Evolutionary conservation across 2,888 invertebrate species (phyloP).

Genomic region (Pristionchus fissidentatus): DNA sequence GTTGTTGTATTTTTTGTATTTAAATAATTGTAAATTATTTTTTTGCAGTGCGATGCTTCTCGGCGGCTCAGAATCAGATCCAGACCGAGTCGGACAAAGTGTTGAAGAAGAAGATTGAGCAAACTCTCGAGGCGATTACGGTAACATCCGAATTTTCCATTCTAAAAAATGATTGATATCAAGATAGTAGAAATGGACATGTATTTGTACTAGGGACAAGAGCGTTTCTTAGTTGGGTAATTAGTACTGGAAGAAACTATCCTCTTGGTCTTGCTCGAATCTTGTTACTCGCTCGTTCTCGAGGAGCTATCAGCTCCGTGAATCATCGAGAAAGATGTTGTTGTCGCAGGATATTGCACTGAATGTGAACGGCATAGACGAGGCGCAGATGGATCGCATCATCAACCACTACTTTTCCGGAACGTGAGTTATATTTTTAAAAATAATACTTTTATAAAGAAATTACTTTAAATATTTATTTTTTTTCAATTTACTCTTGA

Average conservation of each 20-base stretch:
- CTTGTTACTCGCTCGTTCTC: too few relatives aligned
- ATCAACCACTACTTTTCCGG: slow-evolving; percentile 34
- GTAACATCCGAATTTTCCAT: neutral
- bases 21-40: neutral
- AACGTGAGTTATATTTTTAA: neutral
- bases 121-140: slow-evolving; percentile 19
- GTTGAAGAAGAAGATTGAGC: slow-evolving; percentile 29
- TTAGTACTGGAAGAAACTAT: too few relatives aligned
- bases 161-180: neutral
- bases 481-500: too few relatives aligned
- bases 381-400: slow-evolving; percentile 18
- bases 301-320: too few relatives aligned
- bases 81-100: slow-evolving; percentile 17
- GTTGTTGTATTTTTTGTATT: too few relatives aligned
- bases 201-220: too few relatives aligned
- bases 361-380: neutral
- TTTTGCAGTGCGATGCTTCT: neutral
- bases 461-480: too few relatives aligned
- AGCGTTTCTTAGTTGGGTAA: too few relatives aligned
- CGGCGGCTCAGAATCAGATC: neutral
- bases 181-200: too few relatives aligned
- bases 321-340: too few relatives aligned
- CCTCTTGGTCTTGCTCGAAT: too few relatives aligned
- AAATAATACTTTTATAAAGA: neutral
- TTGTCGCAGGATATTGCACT: neutral